Evolutionary conservation across 2,113 vertebrate genomes (phyloP).

Genomic region (Synchiropus splendidus): DNA sequence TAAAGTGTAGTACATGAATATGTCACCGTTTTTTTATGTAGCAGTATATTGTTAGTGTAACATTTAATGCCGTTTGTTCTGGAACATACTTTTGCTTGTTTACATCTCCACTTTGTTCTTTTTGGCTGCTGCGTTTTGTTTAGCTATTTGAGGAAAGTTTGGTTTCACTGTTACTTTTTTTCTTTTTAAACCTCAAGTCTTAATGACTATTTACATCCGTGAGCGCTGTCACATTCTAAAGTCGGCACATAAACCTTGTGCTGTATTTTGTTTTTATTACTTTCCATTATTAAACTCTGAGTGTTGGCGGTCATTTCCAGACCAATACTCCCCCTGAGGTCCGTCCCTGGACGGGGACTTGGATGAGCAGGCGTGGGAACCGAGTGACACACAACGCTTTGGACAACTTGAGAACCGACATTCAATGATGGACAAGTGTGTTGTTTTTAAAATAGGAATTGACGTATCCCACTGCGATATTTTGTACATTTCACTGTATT

Average conservation of each 20-base stretch:
- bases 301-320: conserved; percentile 4
- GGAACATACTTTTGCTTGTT: conserved; percentile 1
- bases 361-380: conserved; percentile 25
- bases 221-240: too few species aligned
- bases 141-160: conserved; percentile 3
- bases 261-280: neutral
- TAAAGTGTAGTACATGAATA: too few species aligned
- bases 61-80: neutral
- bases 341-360: conserved; percentile 5
- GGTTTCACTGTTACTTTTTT: neutral
- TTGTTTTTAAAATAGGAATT: too few species aligned
- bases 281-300: too few species aligned
- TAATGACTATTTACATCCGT: too few species aligned
- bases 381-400: conserved; percentile 7
- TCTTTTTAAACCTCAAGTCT: too few species aligned
- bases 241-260: too few species aligned
- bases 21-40: neutral
- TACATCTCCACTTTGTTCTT: conserved; percentile 2
- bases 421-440: too few species aligned
- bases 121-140: conserved; percentile 3
- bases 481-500: too few species aligned
- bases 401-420: too few species aligned
- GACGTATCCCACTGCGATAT: too few species aligned
- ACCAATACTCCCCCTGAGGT: conserved; percentile 8
- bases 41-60: neutral